phyloP scores from a whole-genome alignment of 1,140 invertebrate species.

The Vanessa tameamea region DNA sequence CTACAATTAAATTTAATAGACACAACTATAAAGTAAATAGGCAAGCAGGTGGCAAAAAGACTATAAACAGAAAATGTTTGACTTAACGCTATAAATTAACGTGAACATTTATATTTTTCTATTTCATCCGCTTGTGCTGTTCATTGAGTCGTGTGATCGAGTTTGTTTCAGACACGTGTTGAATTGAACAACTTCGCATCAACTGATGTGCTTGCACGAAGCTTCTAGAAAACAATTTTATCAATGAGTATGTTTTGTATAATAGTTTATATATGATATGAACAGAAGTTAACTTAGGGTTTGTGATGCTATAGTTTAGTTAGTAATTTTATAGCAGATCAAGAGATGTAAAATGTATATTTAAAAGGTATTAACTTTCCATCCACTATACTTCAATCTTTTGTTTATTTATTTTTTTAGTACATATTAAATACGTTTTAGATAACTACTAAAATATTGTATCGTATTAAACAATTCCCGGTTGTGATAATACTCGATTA shows the following conservation, averaged over 20 bases:
- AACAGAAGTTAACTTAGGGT: no score
- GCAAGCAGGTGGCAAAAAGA: constrained; percentile 26
- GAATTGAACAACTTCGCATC: not conserved
- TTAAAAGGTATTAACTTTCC: no score
- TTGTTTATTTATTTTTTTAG: no score
- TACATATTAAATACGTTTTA: no score
- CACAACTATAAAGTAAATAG: constrained; percentile 22
- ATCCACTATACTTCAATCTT: no score
- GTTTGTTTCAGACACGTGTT: constrained; percentile 22
- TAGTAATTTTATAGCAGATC: no score
- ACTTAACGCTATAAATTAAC: constrained; percentile 27
- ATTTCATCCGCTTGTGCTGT: constrained; percentile 4
- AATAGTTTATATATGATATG: no score
- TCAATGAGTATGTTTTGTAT: not conserved
- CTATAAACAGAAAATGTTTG: constrained; percentile 25
- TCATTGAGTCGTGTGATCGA: constrained; percentile 17
- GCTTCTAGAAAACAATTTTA: not conserved
- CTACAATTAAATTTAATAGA: constrained; percentile 29
- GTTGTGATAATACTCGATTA: no score
- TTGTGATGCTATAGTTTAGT: no score
- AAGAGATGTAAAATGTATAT: no score
- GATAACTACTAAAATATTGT: no score
- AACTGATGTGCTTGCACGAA: not conserved
- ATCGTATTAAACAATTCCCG: no score
- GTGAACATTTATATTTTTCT: constrained; percentile 29